phyloP scores from a whole-genome alignment of 2,888 invertebrate species.

The Heteromurus nitidus region DNA sequence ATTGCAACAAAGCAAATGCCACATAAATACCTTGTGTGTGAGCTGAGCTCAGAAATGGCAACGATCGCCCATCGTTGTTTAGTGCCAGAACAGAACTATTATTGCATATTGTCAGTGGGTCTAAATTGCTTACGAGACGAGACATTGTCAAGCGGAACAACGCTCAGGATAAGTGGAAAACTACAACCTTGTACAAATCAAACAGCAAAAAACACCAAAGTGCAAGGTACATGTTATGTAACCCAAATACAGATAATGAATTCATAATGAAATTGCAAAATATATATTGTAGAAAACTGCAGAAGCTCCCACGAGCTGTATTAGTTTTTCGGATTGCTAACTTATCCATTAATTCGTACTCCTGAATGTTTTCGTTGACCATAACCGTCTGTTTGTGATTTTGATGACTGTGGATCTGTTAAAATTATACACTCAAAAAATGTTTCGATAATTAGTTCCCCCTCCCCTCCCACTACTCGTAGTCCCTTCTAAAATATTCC shows the following conservation, averaged over 20 bases:
- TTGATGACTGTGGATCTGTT: neutral
- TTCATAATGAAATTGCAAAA: neutral
- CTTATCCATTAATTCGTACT: too few species aligned
- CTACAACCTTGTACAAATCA: constrained; percentile 41
- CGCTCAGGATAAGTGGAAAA: neutral
- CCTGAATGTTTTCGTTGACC: too few species aligned
- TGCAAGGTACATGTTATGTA: constrained; percentile 11
- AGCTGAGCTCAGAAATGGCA: too few species aligned
- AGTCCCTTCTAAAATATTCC: too few species aligned
- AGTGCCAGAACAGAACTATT: too few species aligned
- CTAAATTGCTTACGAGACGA: neutral
- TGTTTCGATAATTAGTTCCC: constrained; percentile 9
- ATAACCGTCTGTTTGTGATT: too few species aligned
- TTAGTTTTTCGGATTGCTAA: too few species aligned
- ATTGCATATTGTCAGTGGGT: neutral
- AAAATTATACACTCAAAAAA: constrained; percentile 30
- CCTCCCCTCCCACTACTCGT: constrained; percentile 13
- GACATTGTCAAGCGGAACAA: neutral
- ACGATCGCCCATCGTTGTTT: constrained; percentile 10
- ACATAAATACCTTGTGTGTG: too few species aligned
- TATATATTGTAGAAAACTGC: neutral
- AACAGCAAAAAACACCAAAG: constrained; percentile 6
- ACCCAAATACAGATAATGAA: neutral
- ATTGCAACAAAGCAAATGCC: too few species aligned
- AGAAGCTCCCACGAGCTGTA: neutral